Evolutionary conservation across 2,888 invertebrate species (phyloP).

Genomic region (Agrypnus murinus): DNA sequence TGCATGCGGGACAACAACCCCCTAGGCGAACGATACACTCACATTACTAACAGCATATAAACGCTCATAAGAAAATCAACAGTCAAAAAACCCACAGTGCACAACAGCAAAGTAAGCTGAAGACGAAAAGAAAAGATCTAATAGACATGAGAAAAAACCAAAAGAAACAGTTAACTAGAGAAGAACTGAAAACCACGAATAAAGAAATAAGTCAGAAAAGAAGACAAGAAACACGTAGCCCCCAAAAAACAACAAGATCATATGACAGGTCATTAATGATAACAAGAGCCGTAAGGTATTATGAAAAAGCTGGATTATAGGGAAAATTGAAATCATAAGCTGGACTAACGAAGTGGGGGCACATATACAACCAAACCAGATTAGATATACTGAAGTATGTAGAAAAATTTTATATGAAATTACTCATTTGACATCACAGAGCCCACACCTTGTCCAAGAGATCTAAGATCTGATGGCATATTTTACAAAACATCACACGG

Average conservation of each 20-base stretch:
- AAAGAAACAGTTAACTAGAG: background rate
- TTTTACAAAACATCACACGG: background rate
- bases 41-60: slow-evolving; percentile 7
- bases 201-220: background rate
- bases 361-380: background rate
- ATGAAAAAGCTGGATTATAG: background rate
- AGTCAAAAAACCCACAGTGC: background rate
- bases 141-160: background rate
- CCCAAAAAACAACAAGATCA: background rate
- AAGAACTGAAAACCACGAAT: background rate
- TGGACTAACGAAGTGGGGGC: background rate
- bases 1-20: background rate
- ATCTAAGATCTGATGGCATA: too few species aligned
- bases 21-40: background rate
- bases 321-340: background rate
- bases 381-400: background rate
- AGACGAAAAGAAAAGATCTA: background rate
- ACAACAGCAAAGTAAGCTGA: background rate
- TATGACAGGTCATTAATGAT: slow-evolving; percentile 3
- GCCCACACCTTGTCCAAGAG: too few species aligned
- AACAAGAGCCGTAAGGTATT: background rate
- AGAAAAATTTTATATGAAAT: background rate
- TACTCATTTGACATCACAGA: background rate
- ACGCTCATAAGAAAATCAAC: background rate
- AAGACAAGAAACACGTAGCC: slow-evolving; percentile 7